Percentiles rank a stretch among this genome's conserved stretches.
These are phyloP conservation scores for Urophycis tenuis DNA, from an alignment of 2,797 vertebrate genomes.

Conservation along the genomic window DNA sequence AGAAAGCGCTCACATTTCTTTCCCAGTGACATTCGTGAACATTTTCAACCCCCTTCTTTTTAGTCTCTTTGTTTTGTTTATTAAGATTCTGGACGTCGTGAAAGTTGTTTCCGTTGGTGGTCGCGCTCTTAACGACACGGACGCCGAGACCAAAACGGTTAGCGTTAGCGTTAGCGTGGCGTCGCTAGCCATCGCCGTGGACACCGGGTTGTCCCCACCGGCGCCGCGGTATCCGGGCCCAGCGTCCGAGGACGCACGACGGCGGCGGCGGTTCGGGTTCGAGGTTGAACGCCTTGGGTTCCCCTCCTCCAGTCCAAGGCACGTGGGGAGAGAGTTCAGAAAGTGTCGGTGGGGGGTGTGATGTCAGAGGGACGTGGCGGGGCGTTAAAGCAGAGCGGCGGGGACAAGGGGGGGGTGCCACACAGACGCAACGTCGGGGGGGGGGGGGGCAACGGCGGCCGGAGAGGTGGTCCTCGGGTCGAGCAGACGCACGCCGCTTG, in stretches of 20 bases:
- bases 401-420: neutral
- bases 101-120: constrained; percentile 21
- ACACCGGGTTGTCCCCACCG: neutral
- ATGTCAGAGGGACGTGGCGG: constrained; percentile 38
- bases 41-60: constrained; percentile 22
- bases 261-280: too few species aligned
- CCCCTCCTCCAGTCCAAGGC: constrained; percentile 55
- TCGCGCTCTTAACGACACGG: constrained; percentile 32
- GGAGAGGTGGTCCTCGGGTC: constrained; percentile 19
- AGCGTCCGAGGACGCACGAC: too few species aligned
- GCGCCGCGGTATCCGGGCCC: too few species aligned
- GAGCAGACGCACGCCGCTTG: constrained; percentile 24
- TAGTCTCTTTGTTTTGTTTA: too few species aligned
- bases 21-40: constrained; percentile 28
- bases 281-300: too few species aligned
- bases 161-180: constrained; percentile 35
- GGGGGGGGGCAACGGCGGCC: constrained; percentile 25
- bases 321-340: constrained; percentile 67
- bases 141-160: constrained; percentile 25
- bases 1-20: constrained; percentile 33
- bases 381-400: constrained; percentile 57
- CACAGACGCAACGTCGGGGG: neutral
- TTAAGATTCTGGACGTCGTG: constrained; percentile 30
- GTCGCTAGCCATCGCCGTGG: neutral
- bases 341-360: constrained; percentile 53